Base-by-base conservation (phyloP, 53 echinoderm and acorn worm genomes). In the Stichopus horrens region DNA sequence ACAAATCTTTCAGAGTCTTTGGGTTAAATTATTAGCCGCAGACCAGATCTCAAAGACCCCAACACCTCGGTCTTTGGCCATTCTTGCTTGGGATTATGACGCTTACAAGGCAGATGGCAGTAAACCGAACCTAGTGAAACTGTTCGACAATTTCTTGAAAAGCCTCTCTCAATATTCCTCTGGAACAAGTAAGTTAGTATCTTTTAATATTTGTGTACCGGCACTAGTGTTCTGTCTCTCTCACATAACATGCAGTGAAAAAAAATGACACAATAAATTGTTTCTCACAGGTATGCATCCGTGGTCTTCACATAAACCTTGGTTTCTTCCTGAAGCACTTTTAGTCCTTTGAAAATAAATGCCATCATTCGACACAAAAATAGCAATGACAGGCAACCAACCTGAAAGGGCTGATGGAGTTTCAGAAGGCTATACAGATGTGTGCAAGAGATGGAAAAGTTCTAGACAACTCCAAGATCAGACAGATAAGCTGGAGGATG, bases 251-350 rank as follows among this genome's bases (percentile, higher is more conserved):
- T 37, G 37, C 37, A 37, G 37, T 37, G 37, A 37, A 37, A 37
- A 37, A 37, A 0, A 37, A 37, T 37, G 37, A 37, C 37, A 37
- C 37, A 37, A 37, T 37, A 37, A 37, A 37, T 37, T 37, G 37
- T 37, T 37, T 37, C 37, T 37, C 37, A 51, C 78, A 78, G 78
- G 78, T 78, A 7, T 78, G 78, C 54, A 78, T 78, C 8, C 78
- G 51, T 11, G 78, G 78, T 78, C 55, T 78, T n/a, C 83, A 83
- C 23, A 83, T 83, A 5, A 83, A 60, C 7, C 83, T 83, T 8
- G 83, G 83, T 0, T 5, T 83, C 4, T 83, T 83, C 59, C 37
- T 83, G 20, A 83, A 58, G 37, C 83, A 83, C 59, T 83, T 21
- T 21, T 59, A 83, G 9, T 83, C 83, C 3, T 83, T 59, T 8